Evolutionary conservation across 2,113 vertebrate species (phyloP).

Genomic region (Semnornis frantzii): DNA sequence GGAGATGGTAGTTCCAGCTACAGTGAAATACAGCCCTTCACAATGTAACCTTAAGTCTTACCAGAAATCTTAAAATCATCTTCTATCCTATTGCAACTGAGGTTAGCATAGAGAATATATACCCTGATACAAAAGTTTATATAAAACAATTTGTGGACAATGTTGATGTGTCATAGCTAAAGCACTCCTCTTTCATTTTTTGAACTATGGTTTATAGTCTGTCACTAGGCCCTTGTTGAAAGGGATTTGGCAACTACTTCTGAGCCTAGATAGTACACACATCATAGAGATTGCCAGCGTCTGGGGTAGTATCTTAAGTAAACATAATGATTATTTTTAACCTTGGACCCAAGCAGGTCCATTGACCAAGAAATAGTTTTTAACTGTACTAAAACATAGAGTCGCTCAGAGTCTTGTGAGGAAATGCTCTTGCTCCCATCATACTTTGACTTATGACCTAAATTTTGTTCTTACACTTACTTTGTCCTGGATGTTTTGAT

Average conservation of each 20-base stretch:
- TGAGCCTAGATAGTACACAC: not conserved
- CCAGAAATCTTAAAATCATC: not conserved
- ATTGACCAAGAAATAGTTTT: not conserved
- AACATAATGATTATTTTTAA: slow-evolving; percentile 39
- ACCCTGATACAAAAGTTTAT: not conserved
- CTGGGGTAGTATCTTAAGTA: slow-evolving; percentile 18
- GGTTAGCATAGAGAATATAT: not conserved
- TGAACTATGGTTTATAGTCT: not conserved
- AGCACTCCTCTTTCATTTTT: not conserved
- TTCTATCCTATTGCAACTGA: not conserved
- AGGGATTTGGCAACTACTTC: slow-evolving; percentile 17
- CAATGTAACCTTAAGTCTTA: not conserved
- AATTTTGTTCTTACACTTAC: not conserved
- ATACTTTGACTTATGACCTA: not conserved
- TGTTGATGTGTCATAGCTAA: slow-evolving; percentile 2
- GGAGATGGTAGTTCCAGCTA: not conserved
- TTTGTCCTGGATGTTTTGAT: not conserved
- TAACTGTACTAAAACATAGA: not conserved
- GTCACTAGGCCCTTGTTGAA: slow-evolving; percentile 2
- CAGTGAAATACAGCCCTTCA: not conserved
- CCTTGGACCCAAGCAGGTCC: not conserved
- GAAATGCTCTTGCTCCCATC: not conserved
- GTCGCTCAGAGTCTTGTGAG: not conserved
- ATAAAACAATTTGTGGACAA: not conserved
- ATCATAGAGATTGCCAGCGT: not conserved